phyloP scores from a whole-genome alignment of 2,797 vertebrate genomes.

The Gastrophryne carolinensis region DNA sequence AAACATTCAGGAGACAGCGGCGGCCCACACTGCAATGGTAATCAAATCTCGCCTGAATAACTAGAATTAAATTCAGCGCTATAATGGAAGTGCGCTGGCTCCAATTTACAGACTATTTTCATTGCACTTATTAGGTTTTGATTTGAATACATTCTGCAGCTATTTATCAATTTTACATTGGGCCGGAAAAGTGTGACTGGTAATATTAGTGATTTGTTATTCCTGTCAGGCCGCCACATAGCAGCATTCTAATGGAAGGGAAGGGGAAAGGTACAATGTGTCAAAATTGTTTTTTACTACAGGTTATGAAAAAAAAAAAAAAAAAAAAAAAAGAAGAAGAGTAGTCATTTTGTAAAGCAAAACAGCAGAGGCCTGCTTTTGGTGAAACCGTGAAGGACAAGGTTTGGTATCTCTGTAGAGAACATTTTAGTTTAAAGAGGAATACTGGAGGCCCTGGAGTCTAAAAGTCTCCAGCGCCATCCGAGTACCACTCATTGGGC shows the following conservation, averaged over 20 bases:
- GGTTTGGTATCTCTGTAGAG: too few species aligned
- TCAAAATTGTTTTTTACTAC: too few species aligned
- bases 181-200: neutral
- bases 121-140: slow-evolving; percentile 9
- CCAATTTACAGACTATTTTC: neutral
- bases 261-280: too few species aligned
- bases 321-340: too few species aligned
- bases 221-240: neutral
- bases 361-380: too few species aligned
- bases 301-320: too few species aligned
- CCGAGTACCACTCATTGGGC: too few species aligned
- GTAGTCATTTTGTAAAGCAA: too few species aligned
- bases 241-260: neutral
- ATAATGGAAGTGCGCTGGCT: neutral
- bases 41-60: slow-evolving; percentile 13
- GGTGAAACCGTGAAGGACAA: too few species aligned
- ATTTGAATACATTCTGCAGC: neutral
- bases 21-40: slow-evolving; percentile 7
- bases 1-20: slow-evolving; percentile 5
- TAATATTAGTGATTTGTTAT: neutral
- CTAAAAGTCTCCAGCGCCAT: too few species aligned
- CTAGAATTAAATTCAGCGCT: slow-evolving; percentile 6
- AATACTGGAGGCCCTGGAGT: too few species aligned
- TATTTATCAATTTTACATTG: neutral
- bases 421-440: too few species aligned